Conservation (phyloP, 2,888 invertebrate genomes). For the Epicampocera succincta region DNA sequence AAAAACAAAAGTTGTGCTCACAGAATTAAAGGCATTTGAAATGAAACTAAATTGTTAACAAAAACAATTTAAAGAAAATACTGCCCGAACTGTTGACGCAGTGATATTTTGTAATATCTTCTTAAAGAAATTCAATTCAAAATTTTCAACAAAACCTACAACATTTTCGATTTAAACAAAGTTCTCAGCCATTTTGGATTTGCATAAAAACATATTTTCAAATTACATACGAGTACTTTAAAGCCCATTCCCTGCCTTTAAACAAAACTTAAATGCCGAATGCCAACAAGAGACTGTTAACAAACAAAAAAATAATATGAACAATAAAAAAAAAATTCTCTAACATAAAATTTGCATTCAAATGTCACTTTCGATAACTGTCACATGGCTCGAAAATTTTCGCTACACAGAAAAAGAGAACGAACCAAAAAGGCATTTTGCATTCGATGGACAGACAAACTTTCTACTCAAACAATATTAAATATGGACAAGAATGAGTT, state of each 20-base stretch:
- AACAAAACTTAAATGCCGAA: background rate
- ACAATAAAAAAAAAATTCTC: background rate
- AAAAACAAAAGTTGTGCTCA: conserved; percentile 5
- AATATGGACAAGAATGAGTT: conserved; percentile 46
- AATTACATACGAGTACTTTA: conserved; percentile 21
- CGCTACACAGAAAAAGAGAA: conserved; percentile 31
- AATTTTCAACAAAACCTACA: no score
- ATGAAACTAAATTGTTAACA: background rate
- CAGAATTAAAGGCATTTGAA: background rate
- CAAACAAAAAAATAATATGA: background rate
- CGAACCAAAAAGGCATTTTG: conserved; percentile 4
- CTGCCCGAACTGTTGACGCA: no score
- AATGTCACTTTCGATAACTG: conserved; percentile 68
- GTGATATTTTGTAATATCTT: no score
- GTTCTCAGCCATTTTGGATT: background rate
- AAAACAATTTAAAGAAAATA: background rate
- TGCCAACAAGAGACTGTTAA: no score
- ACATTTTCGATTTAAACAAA: background rate
- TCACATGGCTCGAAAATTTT: conserved; percentile 50
- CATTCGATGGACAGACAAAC: conserved; percentile 1
- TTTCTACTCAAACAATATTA: conserved; percentile 23
- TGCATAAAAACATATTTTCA: conserved; percentile 9
- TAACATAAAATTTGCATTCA: conserved; percentile 63
- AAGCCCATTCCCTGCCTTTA: background rate
- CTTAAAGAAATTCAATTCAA: no score